Evolutionary conservation across 2,797 vertebrate genomes (phyloP), one percentile per base, ranked within the genome.

Genomic region (Myotis daubentonii): DNA sequence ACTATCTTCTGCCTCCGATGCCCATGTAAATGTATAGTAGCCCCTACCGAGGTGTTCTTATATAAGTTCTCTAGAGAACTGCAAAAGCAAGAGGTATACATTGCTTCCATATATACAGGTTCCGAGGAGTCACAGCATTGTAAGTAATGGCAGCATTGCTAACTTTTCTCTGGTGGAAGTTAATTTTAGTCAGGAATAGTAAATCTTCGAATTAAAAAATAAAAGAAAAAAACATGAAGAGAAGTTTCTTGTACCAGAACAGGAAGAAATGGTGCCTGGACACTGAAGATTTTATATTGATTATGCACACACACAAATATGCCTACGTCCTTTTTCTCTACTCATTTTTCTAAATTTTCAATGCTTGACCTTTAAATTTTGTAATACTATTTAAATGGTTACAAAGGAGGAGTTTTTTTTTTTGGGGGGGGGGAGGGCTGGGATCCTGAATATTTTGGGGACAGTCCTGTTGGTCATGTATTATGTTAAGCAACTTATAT

Each of bases 101-200:
- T 51, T 75, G 44, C 28, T 76, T 76, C 25, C 22, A 25, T 30
- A 55, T 2, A 51, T 10, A 62, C 11, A 62, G 11, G 12, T 75
- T 80, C 22, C 4, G 19, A 57, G 33, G 71, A 80, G 25, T 84
- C 41, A 38, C 25, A 25, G 12, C 16, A 55, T 47, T 66, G 5
- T 55, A 68, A 53, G 4, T 49, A 91, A 76, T n/a, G 57, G 36
- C 8, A 86, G 49, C 41, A 62, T 70, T 65, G 6, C 25, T 83
- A 44, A n/a, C 2, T 49, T 71, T 85, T 97, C 47, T 82, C 41
- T 83, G 11, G 5, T 68, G 36, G 41, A 20, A 93, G 17, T 55
- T 93, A 36, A 49, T 60, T 87, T 92, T 76, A 84, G 41, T 93
- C 16, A 93, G 51, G 95, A 87, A 92, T 0, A 60, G 25, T 60